Conservation (phyloP, 2,888 invertebrate genomes). For the Drosophila neutralis region DNA sequence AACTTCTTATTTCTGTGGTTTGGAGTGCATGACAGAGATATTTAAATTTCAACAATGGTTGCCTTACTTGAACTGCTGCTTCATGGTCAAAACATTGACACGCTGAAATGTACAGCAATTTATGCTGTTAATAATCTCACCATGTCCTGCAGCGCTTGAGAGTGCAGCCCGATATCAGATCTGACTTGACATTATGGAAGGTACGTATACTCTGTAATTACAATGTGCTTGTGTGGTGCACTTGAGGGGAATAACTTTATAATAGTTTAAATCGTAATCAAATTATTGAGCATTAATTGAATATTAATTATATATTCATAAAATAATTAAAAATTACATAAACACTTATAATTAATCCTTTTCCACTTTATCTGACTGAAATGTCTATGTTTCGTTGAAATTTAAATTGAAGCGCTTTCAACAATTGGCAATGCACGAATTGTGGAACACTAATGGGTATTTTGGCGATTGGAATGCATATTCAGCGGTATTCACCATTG, state of each 20-base stretch:
- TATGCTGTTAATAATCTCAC: slow-evolving; percentile 7
- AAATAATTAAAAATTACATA: not conserved
- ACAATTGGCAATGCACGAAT: not conserved
- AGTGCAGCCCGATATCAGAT: slow-evolving; percentile 2
- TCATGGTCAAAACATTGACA: not conserved
- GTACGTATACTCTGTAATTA: slow-evolving; percentile 2
- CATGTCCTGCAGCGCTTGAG: not conserved
- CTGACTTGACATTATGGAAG: not conserved
- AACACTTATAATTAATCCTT: not conserved
- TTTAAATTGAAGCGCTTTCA: not conserved
- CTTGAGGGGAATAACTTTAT: not conserved
- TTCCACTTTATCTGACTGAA: not conserved
- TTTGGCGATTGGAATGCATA: not conserved
- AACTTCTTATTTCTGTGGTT: not conserved
- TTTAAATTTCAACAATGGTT: not conserved
- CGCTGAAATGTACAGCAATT: not conserved
- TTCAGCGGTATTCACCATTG: not conserved
- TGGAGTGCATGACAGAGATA: not conserved
- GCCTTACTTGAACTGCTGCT: not conserved
- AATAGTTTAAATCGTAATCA: not conserved
- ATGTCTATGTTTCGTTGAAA: too few species aligned
- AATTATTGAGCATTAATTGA: not conserved
- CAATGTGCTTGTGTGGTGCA: not conserved
- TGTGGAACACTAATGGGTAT: slow-evolving; percentile 1
- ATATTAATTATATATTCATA: not conserved